Percentiles rank a stretch among this genome's conserved stretches.
Evolutionary conservation across 2,888 invertebrate genomes (phyloP).

Genomic region (Drosophila acutilabella): DNA sequence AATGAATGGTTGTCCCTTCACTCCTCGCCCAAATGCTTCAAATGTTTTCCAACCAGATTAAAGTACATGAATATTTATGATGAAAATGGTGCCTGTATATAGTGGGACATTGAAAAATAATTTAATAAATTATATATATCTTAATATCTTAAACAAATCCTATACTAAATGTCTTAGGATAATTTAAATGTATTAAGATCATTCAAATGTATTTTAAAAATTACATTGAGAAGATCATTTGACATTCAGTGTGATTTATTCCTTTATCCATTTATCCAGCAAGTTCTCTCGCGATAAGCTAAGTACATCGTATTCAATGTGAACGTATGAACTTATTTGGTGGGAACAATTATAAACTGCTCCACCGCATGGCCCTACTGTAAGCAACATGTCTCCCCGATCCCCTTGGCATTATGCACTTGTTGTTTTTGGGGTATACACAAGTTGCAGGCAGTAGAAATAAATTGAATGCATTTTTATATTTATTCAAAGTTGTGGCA

Average conservation of each 20-base stretch:
- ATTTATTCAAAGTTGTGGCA: slow-evolving; percentile 25
- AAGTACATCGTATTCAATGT: slow-evolving; percentile 20
- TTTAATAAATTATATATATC: not conserved
- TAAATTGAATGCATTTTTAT: slow-evolving; percentile 52
- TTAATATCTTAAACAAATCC: no score
- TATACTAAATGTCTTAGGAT: no score
- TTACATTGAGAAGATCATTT: not conserved
- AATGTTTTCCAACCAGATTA: slow-evolving; percentile 23
- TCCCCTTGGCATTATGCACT: slow-evolving; percentile 18
- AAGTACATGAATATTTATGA: slow-evolving; percentile 38
- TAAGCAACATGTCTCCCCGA: not conserved
- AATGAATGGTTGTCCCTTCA: slow-evolving; percentile 56
- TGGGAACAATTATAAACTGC: slow-evolving; percentile 43
- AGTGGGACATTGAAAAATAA: not conserved
- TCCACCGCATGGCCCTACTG: slow-evolving; percentile 37
- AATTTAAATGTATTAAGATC: no score
- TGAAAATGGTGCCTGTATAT: not conserved
- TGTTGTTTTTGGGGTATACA: slow-evolving; percentile 14
- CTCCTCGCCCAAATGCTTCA: slow-evolving; percentile 9
- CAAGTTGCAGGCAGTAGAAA: slow-evolving; percentile 42
- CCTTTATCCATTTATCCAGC: no score
- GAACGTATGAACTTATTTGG: slow-evolving; percentile 30
- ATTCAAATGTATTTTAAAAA: not conserved
- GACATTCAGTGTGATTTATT: slow-evolving; percentile 8
- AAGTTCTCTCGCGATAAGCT: slow-evolving; percentile 10